Evolutionary conservation across 2,888 invertebrate genomes (phyloP).

Genomic region (Scrobipalpa atriplicella): DNA sequence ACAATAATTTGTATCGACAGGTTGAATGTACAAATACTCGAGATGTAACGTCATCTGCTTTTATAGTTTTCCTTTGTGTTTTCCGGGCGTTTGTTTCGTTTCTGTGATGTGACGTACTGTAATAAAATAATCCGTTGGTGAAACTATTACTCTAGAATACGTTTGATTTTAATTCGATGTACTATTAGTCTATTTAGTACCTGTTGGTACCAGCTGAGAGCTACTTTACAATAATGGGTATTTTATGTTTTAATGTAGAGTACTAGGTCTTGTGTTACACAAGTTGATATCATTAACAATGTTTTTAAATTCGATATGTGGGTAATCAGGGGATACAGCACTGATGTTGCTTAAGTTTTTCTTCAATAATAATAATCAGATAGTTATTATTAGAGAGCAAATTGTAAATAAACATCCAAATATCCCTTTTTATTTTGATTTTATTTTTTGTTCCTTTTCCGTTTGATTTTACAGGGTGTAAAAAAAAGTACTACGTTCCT

Average conservation of each 20-base stretch:
- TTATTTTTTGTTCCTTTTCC: constrained; percentile 59
- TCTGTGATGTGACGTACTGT: constrained; percentile 53
- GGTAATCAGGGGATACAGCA: constrained; percentile 72
- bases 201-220: constrained; percentile 58
- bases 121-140: constrained; percentile 45
- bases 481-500: too few relatives aligned
- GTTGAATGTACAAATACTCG: constrained; percentile 61
- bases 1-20: constrained; percentile 47
- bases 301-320: constrained; percentile 72
- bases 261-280: constrained; percentile 63
- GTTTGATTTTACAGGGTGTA: constrained; percentile 32
- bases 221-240: constrained; percentile 73
- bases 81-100: constrained; percentile 38
- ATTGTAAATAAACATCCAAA: constrained; percentile 82
- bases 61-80: neutral
- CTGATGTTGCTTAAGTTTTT: constrained; percentile 73
- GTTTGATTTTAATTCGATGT: constrained; percentile 52
- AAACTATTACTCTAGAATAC: constrained; percentile 53
- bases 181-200: constrained; percentile 50
- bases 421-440: constrained; percentile 80
- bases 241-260: constrained; percentile 72
- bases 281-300: constrained; percentile 65
- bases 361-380: constrained; percentile 76
- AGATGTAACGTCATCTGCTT: constrained; percentile 18
- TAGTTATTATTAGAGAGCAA: constrained; percentile 77